Evolutionary conservation across 2,888 invertebrate genomes (phyloP), one percentile per base, ranked within the genome.

Genomic region (Beris chalybata): DNA sequence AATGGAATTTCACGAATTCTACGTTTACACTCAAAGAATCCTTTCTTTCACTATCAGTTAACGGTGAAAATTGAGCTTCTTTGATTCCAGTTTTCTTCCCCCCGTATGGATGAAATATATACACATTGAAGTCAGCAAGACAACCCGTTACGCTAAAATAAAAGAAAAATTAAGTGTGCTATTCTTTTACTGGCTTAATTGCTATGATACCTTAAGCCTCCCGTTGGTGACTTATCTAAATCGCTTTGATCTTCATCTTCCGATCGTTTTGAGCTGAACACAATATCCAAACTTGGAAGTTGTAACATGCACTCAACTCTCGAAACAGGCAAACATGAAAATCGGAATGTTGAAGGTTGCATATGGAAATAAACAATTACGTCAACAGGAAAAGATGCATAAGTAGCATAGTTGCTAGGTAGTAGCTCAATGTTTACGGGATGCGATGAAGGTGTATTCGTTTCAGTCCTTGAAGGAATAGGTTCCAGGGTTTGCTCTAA

Each of bases 321-420:
- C 5, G 96, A 96, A 0, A 95, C 93, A 0, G 97, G 97, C 75
- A 96, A 85, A 81, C 97, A 97, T 72, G 94, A 95, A 82, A 99
- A 98, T 67, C 97, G 83, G 81, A 97, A 95, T 0, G 95, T 94
- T 65, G 95, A 95, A 0, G 97, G 97, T 79, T 97, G 96, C 89
- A 98, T 97, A 81, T 95, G 94, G 83, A 99, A 94, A 82, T 97
- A 97, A 50, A 99, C 97, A 73, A 99, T 93, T 30, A 99, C 97
- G 82, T 99, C 98, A 0, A 99, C 97, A 0, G 98, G 98, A 80
- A 99, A 97, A 64, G 96, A 95, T 45, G 94, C 91, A 78, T 93
- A 93, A 71, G 91, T 92, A 76, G 92, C 92, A 80, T 90, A 90
- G 0, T 89, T 89, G 74, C 88, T 87, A 71, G 87, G 86, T 45